A percentile compares a stretch with the other conserved stretches of the same genome.
phyloP scores from a whole-genome alignment of 2,113 vertebrate species.

The Tachysurus fulvidraco region DNA sequence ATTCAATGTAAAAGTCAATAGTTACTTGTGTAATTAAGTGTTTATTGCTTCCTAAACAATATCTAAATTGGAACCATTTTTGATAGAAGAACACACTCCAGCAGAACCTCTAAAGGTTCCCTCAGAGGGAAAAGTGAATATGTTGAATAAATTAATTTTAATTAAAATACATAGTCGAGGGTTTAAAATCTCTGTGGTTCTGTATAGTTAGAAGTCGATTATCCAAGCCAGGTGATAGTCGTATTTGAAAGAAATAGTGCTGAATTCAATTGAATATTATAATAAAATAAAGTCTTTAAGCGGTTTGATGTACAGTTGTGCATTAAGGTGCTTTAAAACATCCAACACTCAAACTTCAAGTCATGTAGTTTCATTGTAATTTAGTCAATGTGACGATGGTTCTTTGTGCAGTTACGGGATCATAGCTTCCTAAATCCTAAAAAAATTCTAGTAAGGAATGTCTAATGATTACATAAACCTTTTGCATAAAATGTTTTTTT shows the following conservation, averaged over 20 bases:
- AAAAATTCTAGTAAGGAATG: no score
- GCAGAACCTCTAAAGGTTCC: not conserved
- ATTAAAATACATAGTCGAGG: not conserved
- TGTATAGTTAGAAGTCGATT: not conserved
- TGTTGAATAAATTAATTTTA: not conserved
- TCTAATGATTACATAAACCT: no score
- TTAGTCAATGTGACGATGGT: no score
- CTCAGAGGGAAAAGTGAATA: not conserved
- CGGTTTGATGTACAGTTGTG: no score
- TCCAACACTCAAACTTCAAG: no score
- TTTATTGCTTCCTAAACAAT: not conserved
- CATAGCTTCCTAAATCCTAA: no score
- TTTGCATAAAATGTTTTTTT: no score
- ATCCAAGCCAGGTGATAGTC: not conserved
- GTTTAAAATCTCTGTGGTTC: not conserved
- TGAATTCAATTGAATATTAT: not conserved
- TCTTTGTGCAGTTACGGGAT: no score
- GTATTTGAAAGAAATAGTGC: not conserved
- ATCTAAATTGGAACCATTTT: not conserved
- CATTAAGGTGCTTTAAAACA: no score
- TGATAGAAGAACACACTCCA: not conserved
- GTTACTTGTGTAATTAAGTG: not conserved
- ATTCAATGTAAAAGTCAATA: not conserved
- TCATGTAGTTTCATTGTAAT: no score
- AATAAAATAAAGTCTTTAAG: not conserved